A percentile compares a stretch with the other conserved stretches of the same genome.
phyloP scores from a whole-genome alignment of 2,797 vertebrate genomes.

The Molossus molossus region DNA sequence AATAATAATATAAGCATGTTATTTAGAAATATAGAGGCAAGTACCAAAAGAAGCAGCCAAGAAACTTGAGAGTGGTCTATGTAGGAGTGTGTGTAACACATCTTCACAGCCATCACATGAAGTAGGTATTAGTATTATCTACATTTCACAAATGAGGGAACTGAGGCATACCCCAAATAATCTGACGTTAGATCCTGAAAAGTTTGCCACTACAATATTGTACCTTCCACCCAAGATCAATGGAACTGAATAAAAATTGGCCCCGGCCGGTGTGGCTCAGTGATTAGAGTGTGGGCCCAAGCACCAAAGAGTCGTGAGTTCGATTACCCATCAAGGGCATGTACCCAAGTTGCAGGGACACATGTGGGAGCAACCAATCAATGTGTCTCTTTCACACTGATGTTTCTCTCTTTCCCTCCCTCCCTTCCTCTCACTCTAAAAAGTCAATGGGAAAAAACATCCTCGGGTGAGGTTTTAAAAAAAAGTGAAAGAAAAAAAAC shows the following conservation, averaged over 20 bases:
- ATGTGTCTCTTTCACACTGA: too few species aligned
- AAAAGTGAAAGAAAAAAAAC: too few species aligned
- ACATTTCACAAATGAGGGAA: constrained; percentile 13
- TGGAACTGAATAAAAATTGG: constrained; percentile 14
- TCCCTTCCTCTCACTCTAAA: too few species aligned
- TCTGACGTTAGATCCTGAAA: neutral
- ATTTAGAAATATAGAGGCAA: neutral
- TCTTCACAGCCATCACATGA: neutral
- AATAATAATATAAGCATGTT: neutral
- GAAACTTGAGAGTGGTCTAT: neutral
- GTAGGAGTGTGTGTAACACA: neutral
- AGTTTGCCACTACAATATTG: neutral
- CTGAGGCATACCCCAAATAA: neutral
- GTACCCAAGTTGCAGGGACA: too few species aligned
- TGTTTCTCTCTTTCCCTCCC: too few species aligned
- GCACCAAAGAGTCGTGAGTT: too few species aligned
- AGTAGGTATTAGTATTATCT: neutral
- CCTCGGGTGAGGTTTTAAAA: too few species aligned
- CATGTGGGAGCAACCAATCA: too few species aligned
- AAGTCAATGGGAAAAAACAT: too few species aligned
- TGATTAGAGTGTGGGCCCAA: too few species aligned
- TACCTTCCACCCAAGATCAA: neutral
- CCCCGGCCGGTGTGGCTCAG: too few species aligned
- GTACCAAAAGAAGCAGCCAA: neutral
- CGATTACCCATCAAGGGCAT: too few species aligned